A percentile compares a stretch with the other conserved stretches of the same genome.
Evolutionary conservation across 2,888 invertebrate genomes (phyloP).

Genomic region (Autographa pulchrina): DNA sequence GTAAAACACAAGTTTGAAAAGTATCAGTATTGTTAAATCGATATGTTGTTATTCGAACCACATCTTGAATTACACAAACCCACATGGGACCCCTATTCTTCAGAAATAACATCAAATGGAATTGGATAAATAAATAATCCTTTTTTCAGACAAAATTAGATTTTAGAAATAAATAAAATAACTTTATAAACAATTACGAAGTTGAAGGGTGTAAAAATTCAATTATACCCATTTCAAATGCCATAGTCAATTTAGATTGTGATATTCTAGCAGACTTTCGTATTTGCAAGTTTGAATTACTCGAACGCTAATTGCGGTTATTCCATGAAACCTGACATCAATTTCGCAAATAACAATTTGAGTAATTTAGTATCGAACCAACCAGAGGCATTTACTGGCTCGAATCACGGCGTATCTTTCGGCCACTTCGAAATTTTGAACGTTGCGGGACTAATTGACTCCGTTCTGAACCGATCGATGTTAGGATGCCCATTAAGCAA

Average conservation of each 20-base stretch:
- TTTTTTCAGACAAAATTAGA: conserved; percentile 14
- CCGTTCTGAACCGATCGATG: conserved; percentile 45
- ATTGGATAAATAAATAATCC: conserved; percentile 31
- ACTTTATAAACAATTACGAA: conserved; percentile 28
- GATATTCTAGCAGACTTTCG: conserved; percentile 50
- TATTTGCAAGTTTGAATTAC: conserved; percentile 68
- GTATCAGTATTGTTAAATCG: conserved; percentile 13
- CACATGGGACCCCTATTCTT: conserved; percentile 28
- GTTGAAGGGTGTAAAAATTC: conserved; percentile 35
- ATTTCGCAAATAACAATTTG: conserved; percentile 74
- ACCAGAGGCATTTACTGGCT: conserved; percentile 47
- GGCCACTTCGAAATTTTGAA: conserved; percentile 53
- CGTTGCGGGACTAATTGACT: conserved; percentile 55
- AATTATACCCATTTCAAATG: conserved; percentile 37
- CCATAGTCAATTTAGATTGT: conserved; percentile 44
- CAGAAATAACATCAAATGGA: conserved; percentile 18
- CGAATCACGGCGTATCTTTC: conserved; percentile 54
- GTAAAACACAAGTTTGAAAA: conserved; percentile 26
- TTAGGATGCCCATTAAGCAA: conserved; percentile 54
- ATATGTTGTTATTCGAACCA: conserved; percentile 28
- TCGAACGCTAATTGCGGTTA: conserved; percentile 66
- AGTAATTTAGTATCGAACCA: conserved; percentile 66
- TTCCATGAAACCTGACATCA: conserved; percentile 69
- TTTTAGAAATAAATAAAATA: conserved; percentile 22
- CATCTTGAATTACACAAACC: conserved; percentile 28